Conservation (phyloP, 2,888 invertebrate genomes). For the Geophilus truncorum region DNA sequence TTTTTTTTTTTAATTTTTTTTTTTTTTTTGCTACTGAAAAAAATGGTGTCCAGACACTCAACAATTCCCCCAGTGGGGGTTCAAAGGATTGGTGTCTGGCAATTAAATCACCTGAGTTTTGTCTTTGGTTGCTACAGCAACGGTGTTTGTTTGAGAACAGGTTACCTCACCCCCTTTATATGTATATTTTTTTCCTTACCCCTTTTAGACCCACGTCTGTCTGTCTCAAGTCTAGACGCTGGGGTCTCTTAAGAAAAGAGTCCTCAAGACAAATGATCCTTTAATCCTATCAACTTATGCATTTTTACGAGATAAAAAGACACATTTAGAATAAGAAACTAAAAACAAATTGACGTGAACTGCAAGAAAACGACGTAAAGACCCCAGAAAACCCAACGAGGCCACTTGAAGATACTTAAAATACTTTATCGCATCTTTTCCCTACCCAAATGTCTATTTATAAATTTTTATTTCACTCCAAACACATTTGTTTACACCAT, state of each 20-base stretch:
- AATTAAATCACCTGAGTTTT: slow-evolving; percentile 21
- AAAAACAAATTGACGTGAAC: neutral
- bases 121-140: slow-evolving; percentile 4
- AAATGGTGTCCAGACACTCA: neutral
- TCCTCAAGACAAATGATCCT: slow-evolving; percentile 27
- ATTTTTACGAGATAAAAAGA: slow-evolving; percentile 10
- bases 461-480: neutral
- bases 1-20: neutral
- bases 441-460: neutral
- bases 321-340: neutral
- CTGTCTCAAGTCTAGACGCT: neutral
- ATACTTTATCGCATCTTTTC: too few relatives aligned
- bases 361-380: neutral
- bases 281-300: slow-evolving; percentile 13
- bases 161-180: neutral
- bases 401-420: neutral
- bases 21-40: neutral
- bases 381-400: neutral
- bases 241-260: slow-evolving; percentile 16
- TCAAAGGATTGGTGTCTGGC: neutral
- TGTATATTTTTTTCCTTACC: neutral
- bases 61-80: neutral
- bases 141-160: neutral
- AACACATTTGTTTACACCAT: neutral
- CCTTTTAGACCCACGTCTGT: slow-evolving; percentile 24